Conservation (phyloP, 2,113 vertebrate species). For the Piaya cayana region DNA sequence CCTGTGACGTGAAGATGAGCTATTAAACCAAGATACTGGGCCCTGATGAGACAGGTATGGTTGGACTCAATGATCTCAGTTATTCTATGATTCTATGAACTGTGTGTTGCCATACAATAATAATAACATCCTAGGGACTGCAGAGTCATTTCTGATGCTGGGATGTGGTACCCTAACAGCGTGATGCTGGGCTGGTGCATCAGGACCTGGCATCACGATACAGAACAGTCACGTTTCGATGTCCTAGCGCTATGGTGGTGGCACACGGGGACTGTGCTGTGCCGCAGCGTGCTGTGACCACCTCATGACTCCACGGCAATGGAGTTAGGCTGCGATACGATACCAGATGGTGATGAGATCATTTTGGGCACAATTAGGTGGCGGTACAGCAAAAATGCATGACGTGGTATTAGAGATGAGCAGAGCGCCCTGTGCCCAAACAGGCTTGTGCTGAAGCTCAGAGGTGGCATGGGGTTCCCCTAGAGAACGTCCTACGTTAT, state of each 20-base stretch:
- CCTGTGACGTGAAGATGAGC: fast-evolving
- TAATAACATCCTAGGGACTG: fast-evolving
- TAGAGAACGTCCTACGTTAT: fast-evolving
- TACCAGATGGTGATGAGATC: background rate
- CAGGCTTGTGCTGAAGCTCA: background rate
- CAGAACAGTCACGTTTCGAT: fast-evolving
- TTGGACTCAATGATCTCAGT: too few species aligned
- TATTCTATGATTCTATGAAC: too few species aligned
- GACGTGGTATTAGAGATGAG: background rate
- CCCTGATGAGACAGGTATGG: fast-evolving
- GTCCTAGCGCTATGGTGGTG: fast-evolving
- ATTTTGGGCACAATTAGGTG: background rate
- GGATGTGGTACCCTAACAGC: fast-evolving
- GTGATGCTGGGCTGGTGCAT: background rate
- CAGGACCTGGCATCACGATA: fast-evolving
- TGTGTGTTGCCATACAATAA: fast-evolving
- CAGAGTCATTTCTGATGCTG: background rate
- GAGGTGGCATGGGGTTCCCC: background rate
- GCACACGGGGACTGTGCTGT: background rate
- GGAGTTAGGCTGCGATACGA: fast-evolving
- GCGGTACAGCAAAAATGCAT: background rate
- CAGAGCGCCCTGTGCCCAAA: background rate
- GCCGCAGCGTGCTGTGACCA: background rate
- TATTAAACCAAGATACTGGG: background rate
- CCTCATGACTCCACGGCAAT: background rate